Percentiles rank a stretch among this genome's conserved stretches.
These are phyloP conservation scores for Lordiphosa clarofinis DNA, from an alignment of 1,140 invertebrate species.

Conservation along the genomic window DNA sequence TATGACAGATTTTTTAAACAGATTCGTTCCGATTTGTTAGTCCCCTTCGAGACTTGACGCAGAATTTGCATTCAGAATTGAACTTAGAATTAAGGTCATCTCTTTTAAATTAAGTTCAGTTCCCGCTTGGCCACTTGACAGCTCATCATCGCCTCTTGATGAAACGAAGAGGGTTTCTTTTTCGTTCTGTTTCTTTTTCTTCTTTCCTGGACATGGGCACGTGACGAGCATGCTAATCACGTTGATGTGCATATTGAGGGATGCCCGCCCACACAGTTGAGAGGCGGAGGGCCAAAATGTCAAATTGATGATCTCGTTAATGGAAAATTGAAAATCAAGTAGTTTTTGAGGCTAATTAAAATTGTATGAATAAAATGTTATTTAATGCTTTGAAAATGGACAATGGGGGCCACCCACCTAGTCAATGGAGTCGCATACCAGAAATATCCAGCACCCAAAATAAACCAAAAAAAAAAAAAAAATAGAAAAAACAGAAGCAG, in stretches of 20 bases:
- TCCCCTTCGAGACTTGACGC: too few species aligned
- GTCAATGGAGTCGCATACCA: constrained; percentile 1
- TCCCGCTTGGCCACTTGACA: constrained; percentile 13
- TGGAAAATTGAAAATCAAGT: constrained; percentile 45
- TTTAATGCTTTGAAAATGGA: constrained; percentile 22
- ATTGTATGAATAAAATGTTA: constrained; percentile 4
- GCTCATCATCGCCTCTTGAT: constrained; percentile 6
- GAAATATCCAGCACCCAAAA: constrained; percentile 31
- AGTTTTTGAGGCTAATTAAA: constrained; percentile 9
- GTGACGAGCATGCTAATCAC: constrained; percentile 40
- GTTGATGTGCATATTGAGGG: constrained; percentile 10
- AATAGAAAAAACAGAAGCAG: constrained; percentile 4
- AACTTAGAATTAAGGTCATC: background rate
- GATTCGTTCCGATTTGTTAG: too few species aligned
- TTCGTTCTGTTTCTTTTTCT: too few species aligned
- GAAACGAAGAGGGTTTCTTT: constrained; percentile 7
- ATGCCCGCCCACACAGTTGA: constrained; percentile 2
- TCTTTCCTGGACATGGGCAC: constrained; percentile 9
- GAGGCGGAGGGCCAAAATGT: constrained; percentile 27
- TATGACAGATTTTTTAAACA: too few species aligned
- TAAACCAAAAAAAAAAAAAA: constrained; percentile 23
- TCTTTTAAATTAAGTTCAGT: background rate
- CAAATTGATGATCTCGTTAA: constrained; percentile 55
- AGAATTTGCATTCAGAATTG: too few species aligned
- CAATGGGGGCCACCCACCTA: too few species aligned